Evolutionary conservation across 2,888 invertebrate species (phyloP).

Genomic region (Drosophila fulvimacula): DNA sequence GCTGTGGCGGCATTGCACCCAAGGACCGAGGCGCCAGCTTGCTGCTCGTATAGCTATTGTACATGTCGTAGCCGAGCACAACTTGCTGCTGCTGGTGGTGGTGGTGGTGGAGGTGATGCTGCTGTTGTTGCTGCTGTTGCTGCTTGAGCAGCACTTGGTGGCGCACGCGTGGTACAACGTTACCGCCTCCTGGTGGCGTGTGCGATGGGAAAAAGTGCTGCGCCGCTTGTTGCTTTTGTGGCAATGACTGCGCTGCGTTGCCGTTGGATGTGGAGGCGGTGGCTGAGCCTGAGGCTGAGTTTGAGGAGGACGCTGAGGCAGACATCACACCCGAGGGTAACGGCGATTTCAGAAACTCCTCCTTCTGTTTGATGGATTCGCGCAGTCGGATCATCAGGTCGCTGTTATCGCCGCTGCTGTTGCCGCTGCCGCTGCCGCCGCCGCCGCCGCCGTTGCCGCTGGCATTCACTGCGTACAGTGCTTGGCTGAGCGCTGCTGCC

Average conservation of each 20-base stretch:
- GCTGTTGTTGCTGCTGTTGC: constrained; percentile 33
- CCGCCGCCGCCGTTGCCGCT: constrained; percentile 20
- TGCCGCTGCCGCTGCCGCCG: constrained; percentile 17
- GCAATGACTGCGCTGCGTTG: constrained; percentile 40
- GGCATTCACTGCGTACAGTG: constrained; percentile 56
- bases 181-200: constrained; percentile 48
- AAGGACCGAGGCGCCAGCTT: constrained; percentile 61
- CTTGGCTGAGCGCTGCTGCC: constrained; percentile 52
- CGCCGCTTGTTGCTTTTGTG: constrained; percentile 28
- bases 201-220: constrained; percentile 71
- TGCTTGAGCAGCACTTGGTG: constrained; percentile 52
- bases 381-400: constrained; percentile 89
- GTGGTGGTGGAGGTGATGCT: constrained; percentile 41
- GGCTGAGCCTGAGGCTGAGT: constrained; percentile 26
- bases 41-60: constrained; percentile 71
- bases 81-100: constrained; percentile 60
- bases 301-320: constrained; percentile 41
- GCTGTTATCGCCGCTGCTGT: constrained; percentile 62
- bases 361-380: constrained; percentile 94
- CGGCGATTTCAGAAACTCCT: constrained; percentile 93
- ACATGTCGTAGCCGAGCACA: constrained; percentile 81
- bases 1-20: constrained; percentile 48
- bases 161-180: constrained; percentile 38
- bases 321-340: constrained; percentile 62
- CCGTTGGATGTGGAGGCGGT: constrained; percentile 37